Percentiles rank a stretch among this genome's conserved stretches.
Evolutionary conservation across 2,797 vertebrate genomes (phyloP).

Genomic region (Oreochromis grahami): DNA sequence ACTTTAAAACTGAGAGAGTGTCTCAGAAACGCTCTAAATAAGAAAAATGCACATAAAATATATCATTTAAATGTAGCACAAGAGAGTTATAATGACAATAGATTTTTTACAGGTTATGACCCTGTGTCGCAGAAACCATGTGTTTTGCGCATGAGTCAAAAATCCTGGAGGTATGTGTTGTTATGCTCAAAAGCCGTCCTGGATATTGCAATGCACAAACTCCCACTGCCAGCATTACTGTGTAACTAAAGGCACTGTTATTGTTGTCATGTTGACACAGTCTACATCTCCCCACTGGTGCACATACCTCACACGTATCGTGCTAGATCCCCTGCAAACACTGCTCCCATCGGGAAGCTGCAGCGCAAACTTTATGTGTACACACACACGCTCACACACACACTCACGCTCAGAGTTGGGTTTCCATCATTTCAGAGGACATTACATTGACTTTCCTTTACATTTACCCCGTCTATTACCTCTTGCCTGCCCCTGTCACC

Average conservation of each 20-base stretch:
- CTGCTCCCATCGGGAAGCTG: constrained; percentile 43
- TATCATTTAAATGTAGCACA: background rate
- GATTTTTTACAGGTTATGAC: background rate
- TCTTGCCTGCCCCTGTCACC: background rate
- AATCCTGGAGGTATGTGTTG: constrained; percentile 21
- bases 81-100: background rate
- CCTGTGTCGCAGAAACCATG: background rate
- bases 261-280: constrained; percentile 62
- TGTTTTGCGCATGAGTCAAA: constrained; percentile 4
- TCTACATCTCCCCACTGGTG: constrained; percentile 45
- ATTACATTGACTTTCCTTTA: background rate
- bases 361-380: constrained; percentile 46
- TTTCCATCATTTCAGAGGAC: background rate
- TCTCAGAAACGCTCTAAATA: background rate
- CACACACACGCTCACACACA: background rate
- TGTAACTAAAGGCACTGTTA: constrained; percentile 51
- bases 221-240: constrained; percentile 29
- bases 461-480: background rate
- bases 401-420: background rate
- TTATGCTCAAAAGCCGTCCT: constrained; percentile 25
- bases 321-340: constrained; percentile 57
- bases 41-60: background rate
- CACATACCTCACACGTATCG: constrained; percentile 42
- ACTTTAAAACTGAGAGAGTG: background rate
- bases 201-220: constrained; percentile 35